Base-by-base conservation (phyloP, 2,797 vertebrate species). In the Siniperca scherzeri region DNA sequence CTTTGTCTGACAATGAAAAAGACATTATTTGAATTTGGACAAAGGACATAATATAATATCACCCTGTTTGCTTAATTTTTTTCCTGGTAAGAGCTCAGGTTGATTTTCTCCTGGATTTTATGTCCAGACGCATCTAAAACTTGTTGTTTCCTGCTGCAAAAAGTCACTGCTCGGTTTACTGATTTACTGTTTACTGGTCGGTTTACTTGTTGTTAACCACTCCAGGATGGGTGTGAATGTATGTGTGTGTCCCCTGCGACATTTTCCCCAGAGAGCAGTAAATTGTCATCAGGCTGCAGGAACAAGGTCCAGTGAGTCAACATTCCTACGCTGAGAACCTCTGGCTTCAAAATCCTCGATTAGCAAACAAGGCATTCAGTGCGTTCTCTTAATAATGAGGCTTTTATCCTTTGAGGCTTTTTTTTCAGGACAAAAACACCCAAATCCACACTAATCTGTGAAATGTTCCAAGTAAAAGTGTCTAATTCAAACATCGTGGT, bases 281-380 rank as follows among this genome's bases (percentile, higher is more conserved):
- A 70, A 76, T 44, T 74, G 72, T 46, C 62, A 48, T 61, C 55
- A 52, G 44, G 77, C 79, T 74, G 65, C 74, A 77, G 70, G 36
- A 83, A 78, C 72, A 73, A 59, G 55, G 42, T 66, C 59, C 61
- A 78, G 42, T 44, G 66, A 78, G 56, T 72, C 56, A 56, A 81
- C 59, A 78, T 61, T 77, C 69, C 53, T 16, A 2, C 3, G 2
- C 22, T 30, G 38, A 61, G 71, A 83, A 79, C 48, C 73, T 65
- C 46, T 36, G 48, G 50, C 50, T 81, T 69, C 60, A 62, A 71
- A 87, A 74, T 81, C 76, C 57, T 55, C 0, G 1, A 70, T 81
- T 75, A 78, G 40, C 61, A 66, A 87, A 87, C 74, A 86, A 80
- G 67, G 77, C 44, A 0, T 57, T 62, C 17, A 27, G 78, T 80